Base-by-base conservation (phyloP, 2,113 vertebrate genomes). In the Thalassoma bifasciatum region DNA sequence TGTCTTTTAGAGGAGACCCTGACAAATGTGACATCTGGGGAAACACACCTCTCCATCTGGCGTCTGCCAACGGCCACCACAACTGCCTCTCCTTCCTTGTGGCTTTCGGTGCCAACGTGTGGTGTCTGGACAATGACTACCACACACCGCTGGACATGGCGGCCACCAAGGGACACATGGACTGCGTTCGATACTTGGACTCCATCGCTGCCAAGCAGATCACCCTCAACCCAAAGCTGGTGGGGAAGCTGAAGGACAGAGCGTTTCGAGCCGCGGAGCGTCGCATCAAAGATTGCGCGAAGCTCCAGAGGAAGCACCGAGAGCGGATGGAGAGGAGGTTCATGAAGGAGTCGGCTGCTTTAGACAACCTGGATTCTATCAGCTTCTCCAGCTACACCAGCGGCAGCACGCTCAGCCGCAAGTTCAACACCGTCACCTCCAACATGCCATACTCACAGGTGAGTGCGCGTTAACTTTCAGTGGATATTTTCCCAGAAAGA, bases 1-100 rank as follows among this genome's bases (percentile, higher is more conserved):
- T 71, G 53, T 61, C 23, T 82, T 77, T 53, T 92, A 99, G 98
- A 83, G 98, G 98, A 0, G 96, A 99, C 86, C 97, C 97, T 9
- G 98, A 99, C 90, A 97, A 96, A 88, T 98, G 97, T 77, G 98
- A 99, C 92, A 98, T 99, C 84, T 99, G 98, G 97, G 98, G 98
- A 6, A 99, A 99, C 90, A 96, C 97, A 0, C 97, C 97, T 8
- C 94, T 99, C n/a, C 97, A 99, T 79, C 91, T 99, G 92, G 96
- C 96, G 3, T 96, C 96, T 72, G 95, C 97, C 92, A 97, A 99
- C 0, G 97, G 97, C 57, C 97, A 99, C 90, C 93, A 97, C 75
- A 95, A 95, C 92, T 97, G 96, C 93, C 94, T 99, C 56, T 97
- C 96, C 82, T 99, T 99, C 94, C 92, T 99, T 91, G 97, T 98